Conservation (phyloP, 2,113 vertebrate species). For the Fulmarus glacialis region DNA sequence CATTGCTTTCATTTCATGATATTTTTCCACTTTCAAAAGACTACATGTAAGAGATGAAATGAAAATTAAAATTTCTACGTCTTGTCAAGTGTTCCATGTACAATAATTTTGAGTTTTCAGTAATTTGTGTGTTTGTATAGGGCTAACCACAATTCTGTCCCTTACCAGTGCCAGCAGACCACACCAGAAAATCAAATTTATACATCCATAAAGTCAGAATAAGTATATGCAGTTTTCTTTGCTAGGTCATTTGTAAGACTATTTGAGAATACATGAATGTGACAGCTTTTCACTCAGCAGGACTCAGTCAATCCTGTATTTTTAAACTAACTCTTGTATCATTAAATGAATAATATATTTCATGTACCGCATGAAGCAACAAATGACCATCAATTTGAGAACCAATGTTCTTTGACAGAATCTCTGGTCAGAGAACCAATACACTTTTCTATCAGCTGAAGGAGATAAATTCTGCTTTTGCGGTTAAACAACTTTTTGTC, state of each 20-base stretch:
- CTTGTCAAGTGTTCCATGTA: neutral
- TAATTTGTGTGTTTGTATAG: neutral
- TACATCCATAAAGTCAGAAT: neutral
- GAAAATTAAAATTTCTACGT: neutral
- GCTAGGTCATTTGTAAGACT: neutral
- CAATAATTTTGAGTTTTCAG: neutral
- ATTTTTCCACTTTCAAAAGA: neutral
- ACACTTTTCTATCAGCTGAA: conserved; percentile 33
- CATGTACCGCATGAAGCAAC: neutral
- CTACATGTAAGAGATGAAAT: neutral
- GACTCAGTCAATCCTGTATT: neutral
- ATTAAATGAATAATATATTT: neutral
- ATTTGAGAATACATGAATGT: conserved; percentile 2
- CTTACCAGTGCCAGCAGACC: neutral
- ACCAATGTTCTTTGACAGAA: neutral
- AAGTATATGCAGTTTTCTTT: neutral
- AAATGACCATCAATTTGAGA: neutral
- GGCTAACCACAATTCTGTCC: neutral
- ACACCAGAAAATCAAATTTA: conserved; percentile 1
- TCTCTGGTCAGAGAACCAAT: neutral
- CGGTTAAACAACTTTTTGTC: neutral
- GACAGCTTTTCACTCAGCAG: conserved; percentile 33
- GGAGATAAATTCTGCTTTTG: neutral
- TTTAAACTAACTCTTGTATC: neutral
- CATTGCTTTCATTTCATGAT: neutral